These are phyloP conservation scores for Apis dorsata DNA, from an alignment of 1,140 invertebrate genomes.

Conservation along the genomic window DNA sequence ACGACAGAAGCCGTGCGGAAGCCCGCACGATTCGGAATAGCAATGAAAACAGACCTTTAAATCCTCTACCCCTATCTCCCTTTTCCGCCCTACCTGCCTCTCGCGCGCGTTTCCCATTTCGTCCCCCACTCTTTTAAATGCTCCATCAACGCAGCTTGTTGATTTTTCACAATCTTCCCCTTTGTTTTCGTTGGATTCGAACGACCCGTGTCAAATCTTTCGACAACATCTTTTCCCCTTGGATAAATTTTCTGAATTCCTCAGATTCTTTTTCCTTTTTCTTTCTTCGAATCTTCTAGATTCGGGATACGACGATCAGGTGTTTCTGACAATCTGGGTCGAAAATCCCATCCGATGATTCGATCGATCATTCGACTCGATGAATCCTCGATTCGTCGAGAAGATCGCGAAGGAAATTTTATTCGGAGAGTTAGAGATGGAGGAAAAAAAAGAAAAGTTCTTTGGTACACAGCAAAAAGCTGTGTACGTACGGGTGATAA, in stretches of 20 bases:
- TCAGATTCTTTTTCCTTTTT: too few species aligned
- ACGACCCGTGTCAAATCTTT: too few species aligned
- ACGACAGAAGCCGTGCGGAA: constrained; percentile 70
- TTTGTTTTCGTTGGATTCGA: neutral
- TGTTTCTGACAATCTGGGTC: too few species aligned
- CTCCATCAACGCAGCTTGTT: constrained; percentile 4
- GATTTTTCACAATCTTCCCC: neutral
- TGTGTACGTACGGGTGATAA: constrained; percentile 44
- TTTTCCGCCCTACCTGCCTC: constrained; percentile 15
- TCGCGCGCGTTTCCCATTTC: neutral
- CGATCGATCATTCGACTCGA: neutral
- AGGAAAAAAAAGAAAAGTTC: neutral
- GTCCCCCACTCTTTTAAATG: neutral
- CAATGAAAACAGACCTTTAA: constrained; percentile 68
- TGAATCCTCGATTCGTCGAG: neutral
- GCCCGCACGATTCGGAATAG: constrained; percentile 67
- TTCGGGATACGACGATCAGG: too few species aligned
- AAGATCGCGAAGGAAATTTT: constrained; percentile 44
- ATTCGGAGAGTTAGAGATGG: constrained; percentile 45
- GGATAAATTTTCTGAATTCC: too few species aligned
- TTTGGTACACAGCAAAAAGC: constrained; percentile 28
- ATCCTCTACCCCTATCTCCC: constrained; percentile 56
- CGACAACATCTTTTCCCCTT: too few species aligned
- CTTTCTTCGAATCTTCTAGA: too few species aligned
- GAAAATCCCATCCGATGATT: neutral